Evolutionary conservation across 92 coral and sea anemone species (phyloP).

Genomic region (Galaxea fascicularis): DNA sequence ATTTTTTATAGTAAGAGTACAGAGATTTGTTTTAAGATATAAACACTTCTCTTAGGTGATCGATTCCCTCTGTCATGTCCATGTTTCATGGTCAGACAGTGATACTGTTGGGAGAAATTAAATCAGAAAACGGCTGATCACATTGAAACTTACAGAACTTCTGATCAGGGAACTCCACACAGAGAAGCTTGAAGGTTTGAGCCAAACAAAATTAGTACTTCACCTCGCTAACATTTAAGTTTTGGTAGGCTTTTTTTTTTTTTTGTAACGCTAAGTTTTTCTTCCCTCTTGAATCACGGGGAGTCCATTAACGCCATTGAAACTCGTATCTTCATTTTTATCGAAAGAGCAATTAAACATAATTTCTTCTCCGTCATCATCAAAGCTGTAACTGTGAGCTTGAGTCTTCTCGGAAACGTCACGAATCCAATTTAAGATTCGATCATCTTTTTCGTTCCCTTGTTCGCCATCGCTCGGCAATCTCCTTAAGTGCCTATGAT

Average conservation of each 20-base stretch:
- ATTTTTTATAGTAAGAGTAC: no score
- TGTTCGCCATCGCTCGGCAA: constrained; percentile 41
- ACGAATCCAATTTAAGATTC: constrained; percentile 54
- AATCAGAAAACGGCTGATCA: no score
- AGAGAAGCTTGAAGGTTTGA: not conserved
- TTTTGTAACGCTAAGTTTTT: constrained; percentile 1
- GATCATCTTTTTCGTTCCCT: constrained; percentile 29
- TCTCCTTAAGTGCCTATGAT: constrained; percentile 16
- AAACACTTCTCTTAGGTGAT: no score
- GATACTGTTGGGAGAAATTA: no score
- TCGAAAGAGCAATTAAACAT: constrained; percentile 18
- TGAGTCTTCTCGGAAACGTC: constrained; percentile 36
- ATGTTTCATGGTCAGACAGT: no score
- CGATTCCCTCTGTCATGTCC: no score
- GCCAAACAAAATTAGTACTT: not conserved
- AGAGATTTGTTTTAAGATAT: no score
- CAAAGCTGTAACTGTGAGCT: not conserved
- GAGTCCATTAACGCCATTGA: constrained; percentile 22
- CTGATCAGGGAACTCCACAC: no score
- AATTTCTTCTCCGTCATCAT: constrained; percentile 22
- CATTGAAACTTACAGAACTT: no score
- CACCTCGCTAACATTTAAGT: not conserved
- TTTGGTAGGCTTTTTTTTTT: not conserved
- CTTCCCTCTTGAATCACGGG: constrained; percentile 47
- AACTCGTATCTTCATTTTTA: constrained; percentile 12